These are phyloP conservation scores for Epsilonema sp. DNA, from an alignment of 2,888 invertebrate species.

Conservation along the genomic window DNA sequence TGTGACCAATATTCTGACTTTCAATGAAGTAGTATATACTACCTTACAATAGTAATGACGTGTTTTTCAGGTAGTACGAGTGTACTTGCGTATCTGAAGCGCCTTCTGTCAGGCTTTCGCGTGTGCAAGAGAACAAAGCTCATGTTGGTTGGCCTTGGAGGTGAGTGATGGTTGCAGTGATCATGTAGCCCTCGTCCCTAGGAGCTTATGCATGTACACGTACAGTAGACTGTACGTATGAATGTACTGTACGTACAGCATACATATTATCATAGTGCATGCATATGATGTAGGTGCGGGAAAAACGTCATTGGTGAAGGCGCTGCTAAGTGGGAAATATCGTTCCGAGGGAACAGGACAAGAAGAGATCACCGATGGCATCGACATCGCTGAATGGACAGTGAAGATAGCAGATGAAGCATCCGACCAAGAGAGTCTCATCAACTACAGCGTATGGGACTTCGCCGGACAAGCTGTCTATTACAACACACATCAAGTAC, in stretches of 20 bases:
- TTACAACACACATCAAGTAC: constrained; percentile 31
- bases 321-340: constrained; percentile 16
- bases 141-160: constrained; percentile 31
- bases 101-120: constrained; percentile 25
- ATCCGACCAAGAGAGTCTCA: constrained; percentile 12
- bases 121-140: constrained; percentile 28
- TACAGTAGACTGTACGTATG: no score
- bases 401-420: constrained; percentile 11
- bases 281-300: no score
- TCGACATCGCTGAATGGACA: constrained; percentile 30
- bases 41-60: no score
- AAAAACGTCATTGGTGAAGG: constrained; percentile 19
- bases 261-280: no score
- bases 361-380: constrained; percentile 30
- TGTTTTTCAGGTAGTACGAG: no score
- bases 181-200: no score
- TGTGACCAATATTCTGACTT: no score
- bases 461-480: constrained; percentile 33
- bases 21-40: no score
- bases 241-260: no score
- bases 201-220: no score
- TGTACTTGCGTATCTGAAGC: constrained; percentile 26
- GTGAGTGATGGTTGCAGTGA: no score
- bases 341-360: constrained; percentile 7
- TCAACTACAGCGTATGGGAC: constrained; percentile 30